Base-by-base conservation (phyloP, 2,797 vertebrate genomes). In the Falco berigora region DNA sequence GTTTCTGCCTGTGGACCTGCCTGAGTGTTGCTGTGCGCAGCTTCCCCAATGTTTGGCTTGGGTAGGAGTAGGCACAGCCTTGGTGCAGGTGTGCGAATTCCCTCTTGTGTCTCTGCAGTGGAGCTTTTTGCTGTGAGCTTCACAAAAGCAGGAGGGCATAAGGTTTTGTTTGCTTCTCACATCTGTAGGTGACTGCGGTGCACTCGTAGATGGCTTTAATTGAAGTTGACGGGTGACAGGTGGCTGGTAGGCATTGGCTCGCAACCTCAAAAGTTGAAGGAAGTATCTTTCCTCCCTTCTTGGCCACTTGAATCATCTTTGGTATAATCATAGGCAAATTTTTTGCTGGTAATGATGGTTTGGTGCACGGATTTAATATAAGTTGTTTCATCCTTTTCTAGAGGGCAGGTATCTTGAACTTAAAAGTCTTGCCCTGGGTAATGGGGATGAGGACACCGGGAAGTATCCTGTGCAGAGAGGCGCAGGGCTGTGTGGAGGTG, bases 1-100 rank as follows among this genome's bases (percentile, higher is more conserved):
- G n/a, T 38, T 66, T 14, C 20, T 27, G n/a, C 3, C 0, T 11
- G 27, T 17, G 61, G 12, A 61, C 3, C 32, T 40, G 47, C 30
- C 44, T 2, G 10, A 9, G 23, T 6, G 32, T 8, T 8, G 0
- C 63, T 32, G 34, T 44, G 44, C 19, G 5, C 23, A 36, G 3
- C 40, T 8, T 56, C 4, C 21, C n/a, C 47, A 47, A 8, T 8
- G 1, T 49, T 34, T 1, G 17, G 18, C 40, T 44, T 30, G 80
- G 25, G 3, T 3, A 7, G 44, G 30, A 30, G 36, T 1, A 23
- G 14, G 34, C 12, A 23, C 38, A 49, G 34, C 44, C 81, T 27
- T 23, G 59, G 53, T 38, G 34, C 46, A 8, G 16, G 23, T 1
- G 3, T 28, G 50, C 28, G 18, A 0, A 40, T 46, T 61, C 22